Evolutionary conservation across 1,140 invertebrate species (phyloP), one percentile per base, ranked within the genome.

Genomic region (Polypedilum vanderplanki): DNA sequence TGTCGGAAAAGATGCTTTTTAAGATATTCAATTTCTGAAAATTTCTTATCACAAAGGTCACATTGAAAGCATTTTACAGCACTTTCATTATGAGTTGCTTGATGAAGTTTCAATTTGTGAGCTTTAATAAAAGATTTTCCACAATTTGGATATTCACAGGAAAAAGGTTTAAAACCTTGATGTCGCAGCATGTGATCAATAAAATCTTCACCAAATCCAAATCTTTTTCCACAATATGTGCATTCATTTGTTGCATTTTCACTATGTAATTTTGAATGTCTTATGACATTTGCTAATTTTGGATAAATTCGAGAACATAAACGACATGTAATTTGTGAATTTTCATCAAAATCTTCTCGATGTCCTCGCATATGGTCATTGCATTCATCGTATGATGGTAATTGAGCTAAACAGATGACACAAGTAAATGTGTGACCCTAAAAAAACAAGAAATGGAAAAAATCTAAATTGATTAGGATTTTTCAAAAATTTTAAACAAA

Each of bases 1-100:
- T 40, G 40, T n/a, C 64, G 10, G 10, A 75, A 41, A 15, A 33
- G 57, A 64, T 75, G 57, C n/a, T 41, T 24, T 70, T 41, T 75
- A n/a, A 65, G 57, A 41, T 18, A 67, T 7, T 75, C 33, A 70
- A 40, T 22, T 67, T 41, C 64, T 10, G 10, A 8, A 75, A 40
- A 73, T 75, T 20, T 20, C n/a, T 67, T 67, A 41, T 73, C 41
- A 73, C 65, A 67, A 41, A 4, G 10, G 33, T 22, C 20, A 4
- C 65, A 70, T 70, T 70, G 8, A 18, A 20, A 22, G 7, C 17
- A 22, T 70, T 70, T 70, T 70, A 18, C 3, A 20, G 20, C 1
- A 18, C 20, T 70, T 20, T 70, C 15, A 18, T 20, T 70, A 17
- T 70, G 65, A 4, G 65, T 70, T 5, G 20, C 3, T 20, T 70